Conservation (phyloP, 2,888 invertebrate genomes). For the Hecatera dysodea region DNA sequence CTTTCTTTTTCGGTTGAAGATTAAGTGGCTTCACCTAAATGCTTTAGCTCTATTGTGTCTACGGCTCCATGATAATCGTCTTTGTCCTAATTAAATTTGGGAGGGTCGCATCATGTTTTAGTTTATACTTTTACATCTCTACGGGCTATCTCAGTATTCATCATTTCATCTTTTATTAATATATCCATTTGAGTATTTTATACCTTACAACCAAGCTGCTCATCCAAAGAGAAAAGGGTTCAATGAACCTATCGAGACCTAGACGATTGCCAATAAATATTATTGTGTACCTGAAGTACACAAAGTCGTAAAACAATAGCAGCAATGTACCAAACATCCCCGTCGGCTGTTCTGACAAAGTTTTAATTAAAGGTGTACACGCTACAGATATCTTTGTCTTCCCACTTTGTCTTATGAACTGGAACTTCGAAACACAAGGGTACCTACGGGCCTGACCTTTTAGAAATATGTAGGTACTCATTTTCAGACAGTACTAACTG, state of each 20-base stretch:
- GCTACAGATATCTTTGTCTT: conserved; percentile 70
- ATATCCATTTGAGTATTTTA: background rate
- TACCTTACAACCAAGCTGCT: background rate
- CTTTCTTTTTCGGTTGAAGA: background rate
- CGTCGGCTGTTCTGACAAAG: conserved; percentile 73
- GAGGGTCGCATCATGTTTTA: too few species aligned
- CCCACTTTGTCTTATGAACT: conserved; percentile 72
- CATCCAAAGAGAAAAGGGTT: conserved; percentile 34
- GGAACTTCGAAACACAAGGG: conserved; percentile 51
- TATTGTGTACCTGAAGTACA: conserved; percentile 55
- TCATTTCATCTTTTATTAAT: background rate
- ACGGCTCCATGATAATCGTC: too few species aligned
- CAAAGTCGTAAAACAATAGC: conserved; percentile 64
- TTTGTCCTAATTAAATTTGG: too few species aligned
- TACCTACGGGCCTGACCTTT: conserved; percentile 21
- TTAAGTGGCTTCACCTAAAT: too few species aligned
- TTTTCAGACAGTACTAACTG: conserved; percentile 19
- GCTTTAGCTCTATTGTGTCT: too few species aligned
- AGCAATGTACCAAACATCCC: conserved; percentile 58
- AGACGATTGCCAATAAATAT: conserved; percentile 56
- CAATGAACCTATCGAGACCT: conserved; percentile 60
- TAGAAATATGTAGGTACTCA: conserved; percentile 30
- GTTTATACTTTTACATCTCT: background rate
- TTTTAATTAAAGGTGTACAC: conserved; percentile 86
- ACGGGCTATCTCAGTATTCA: background rate